These are phyloP conservation scores for Serinus canaria DNA, from an alignment of 2,113 vertebrate genomes.

Conservation along the genomic window DNA sequence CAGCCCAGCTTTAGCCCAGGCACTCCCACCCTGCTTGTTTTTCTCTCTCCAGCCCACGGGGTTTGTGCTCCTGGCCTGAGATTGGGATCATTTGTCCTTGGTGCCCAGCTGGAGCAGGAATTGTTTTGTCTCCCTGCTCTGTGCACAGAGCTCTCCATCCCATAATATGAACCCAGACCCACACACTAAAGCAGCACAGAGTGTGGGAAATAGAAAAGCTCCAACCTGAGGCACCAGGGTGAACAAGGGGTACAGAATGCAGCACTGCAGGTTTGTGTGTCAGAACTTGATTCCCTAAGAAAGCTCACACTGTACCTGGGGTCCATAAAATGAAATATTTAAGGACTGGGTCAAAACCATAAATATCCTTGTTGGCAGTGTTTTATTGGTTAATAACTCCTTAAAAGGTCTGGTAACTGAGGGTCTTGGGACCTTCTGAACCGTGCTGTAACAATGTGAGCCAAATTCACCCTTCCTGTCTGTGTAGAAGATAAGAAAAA, in stretches of 20 bases:
- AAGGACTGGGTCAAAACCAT: background rate
- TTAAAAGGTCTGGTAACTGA: background rate
- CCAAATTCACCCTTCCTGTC: background rate
- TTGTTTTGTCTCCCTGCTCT: no score
- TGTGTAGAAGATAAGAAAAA: background rate
- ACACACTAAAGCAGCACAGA: background rate
- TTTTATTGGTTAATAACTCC: background rate
- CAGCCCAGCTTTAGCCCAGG: no score
- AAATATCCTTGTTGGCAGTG: background rate
- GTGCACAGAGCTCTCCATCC: no score
- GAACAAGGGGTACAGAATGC: background rate
- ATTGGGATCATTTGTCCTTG: no score
- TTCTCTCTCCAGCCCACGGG: no score
- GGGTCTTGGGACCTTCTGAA: background rate
- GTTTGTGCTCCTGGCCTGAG: no score
- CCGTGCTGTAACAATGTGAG: background rate
- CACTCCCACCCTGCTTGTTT: no score
- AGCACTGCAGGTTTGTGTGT: background rate
- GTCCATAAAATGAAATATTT: background rate
- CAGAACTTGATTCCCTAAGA: background rate
- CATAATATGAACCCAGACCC: no score
- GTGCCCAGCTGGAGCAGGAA: no score
- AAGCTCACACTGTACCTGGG: background rate
- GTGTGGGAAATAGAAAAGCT: background rate
- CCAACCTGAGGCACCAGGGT: background rate